Conservation (phyloP, 2,797 vertebrate genomes). For the Geotria australis region DNA sequence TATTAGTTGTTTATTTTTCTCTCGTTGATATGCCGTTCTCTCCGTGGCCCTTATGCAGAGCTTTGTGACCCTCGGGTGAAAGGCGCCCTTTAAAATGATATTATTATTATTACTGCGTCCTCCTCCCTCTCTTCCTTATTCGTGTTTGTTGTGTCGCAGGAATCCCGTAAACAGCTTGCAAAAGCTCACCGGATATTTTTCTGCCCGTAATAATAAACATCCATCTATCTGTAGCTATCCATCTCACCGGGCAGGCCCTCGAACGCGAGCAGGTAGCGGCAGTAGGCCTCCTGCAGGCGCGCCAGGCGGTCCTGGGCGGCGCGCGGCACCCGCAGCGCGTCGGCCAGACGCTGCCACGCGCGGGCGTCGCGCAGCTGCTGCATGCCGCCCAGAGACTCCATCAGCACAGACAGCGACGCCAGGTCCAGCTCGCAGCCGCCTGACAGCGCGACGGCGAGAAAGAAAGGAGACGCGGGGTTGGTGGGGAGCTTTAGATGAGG, state of each 20-base stretch:
- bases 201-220: too few relatives aligned
- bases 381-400: conserved; percentile 98
- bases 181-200: too few relatives aligned
- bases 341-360: conserved; percentile 95
- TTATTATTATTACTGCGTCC: too few relatives aligned
- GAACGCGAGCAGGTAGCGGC: conserved; percentile 92
- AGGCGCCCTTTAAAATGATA: too few relatives aligned
- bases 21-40: too few relatives aligned
- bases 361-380: conserved; percentile 99
- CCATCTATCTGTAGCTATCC: too few relatives aligned
- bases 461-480: neutral
- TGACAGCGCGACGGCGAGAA: conserved; percentile 4
- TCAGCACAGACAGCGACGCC: conserved; percentile 87
- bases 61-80: too few relatives aligned
- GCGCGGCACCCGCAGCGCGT: conserved; percentile 77
- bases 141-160: too few relatives aligned
- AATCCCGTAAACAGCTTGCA: too few relatives aligned
- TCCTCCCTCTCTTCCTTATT: too few relatives aligned
- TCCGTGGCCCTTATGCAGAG: too few relatives aligned
- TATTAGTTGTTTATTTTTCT: too few relatives aligned
- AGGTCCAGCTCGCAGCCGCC: conserved; percentile 96
- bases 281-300: conserved; percentile 94
- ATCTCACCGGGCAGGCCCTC: conserved; percentile 30
- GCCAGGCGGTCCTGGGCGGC: conserved; percentile 94
- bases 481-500: neutral